Evolutionary conservation across 2,797 vertebrate genomes (phyloP).

Genomic region (Emys orbicularis): DNA sequence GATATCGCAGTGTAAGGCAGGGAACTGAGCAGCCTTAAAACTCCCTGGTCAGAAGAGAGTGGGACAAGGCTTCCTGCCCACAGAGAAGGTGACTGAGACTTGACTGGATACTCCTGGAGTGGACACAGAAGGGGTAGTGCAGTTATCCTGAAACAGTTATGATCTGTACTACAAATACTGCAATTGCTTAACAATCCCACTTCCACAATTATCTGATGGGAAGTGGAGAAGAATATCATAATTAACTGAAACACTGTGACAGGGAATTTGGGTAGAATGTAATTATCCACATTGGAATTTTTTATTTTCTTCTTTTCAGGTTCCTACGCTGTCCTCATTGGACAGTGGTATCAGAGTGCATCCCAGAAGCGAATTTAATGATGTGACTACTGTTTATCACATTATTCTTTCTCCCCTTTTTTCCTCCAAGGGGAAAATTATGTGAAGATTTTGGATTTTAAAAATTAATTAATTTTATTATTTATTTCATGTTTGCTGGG

Average conservation of each 20-base stretch:
- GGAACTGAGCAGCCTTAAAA: background rate
- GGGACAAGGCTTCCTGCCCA: background rate
- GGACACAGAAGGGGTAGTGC: background rate
- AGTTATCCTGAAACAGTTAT: background rate
- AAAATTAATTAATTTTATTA: background rate
- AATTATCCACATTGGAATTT: background rate
- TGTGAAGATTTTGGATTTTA: constrained; percentile 18
- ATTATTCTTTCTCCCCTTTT: constrained; percentile 1
- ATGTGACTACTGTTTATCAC: background rate
- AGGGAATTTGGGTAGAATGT: background rate
- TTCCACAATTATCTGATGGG: background rate
- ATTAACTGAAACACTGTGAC: background rate
- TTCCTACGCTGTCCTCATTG: background rate
- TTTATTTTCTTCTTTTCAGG: background rate
- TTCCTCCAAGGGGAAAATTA: constrained; percentile 20
- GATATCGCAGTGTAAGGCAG: background rate
- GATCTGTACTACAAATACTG: background rate
- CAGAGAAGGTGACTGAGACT: background rate
- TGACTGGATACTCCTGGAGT: background rate
- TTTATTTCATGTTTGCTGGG: constrained; percentile 1
- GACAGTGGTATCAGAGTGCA: background rate
- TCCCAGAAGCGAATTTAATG: background rate
- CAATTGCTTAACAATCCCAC: background rate
- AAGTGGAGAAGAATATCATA: background rate
- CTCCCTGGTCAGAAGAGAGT: background rate